Evolutionary conservation across 92 coral and sea anemone species (phyloP).

Genomic region (Phenganax marumi): DNA sequence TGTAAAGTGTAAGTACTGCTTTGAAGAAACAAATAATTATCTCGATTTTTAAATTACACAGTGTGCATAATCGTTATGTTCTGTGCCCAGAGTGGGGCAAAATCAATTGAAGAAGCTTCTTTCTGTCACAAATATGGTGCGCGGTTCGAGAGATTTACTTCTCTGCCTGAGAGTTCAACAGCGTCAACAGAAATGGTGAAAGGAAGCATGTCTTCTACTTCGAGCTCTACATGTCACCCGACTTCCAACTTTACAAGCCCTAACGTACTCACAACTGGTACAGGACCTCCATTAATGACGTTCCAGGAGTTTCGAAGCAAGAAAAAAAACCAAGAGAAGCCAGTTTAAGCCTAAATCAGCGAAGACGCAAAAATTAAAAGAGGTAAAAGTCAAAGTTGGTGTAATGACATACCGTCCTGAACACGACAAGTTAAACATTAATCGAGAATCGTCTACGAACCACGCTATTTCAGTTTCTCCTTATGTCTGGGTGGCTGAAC

Average conservation of each 20-base stretch:
- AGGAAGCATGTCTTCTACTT: not conserved
- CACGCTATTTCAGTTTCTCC: conserved; percentile 14
- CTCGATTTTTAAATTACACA: not conserved
- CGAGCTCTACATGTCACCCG: not conserved
- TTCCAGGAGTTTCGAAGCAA: not conserved
- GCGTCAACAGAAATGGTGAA: not conserved
- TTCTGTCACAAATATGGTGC: conserved; percentile 24
- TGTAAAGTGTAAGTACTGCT: not conserved
- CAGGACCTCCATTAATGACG: conserved; percentile 19
- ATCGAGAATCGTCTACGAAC: conserved; percentile 30
- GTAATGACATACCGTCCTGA: conserved; percentile 18
- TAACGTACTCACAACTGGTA: not conserved
- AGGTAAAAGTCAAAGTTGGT: conserved; percentile 5
- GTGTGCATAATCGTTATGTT: conserved; percentile 16
- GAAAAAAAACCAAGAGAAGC: conserved; percentile 9
- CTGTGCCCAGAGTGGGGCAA: conserved; percentile 19
- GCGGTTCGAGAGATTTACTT: conserved; percentile 16
- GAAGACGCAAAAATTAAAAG: conserved; percentile 3
- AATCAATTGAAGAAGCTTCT: conserved; percentile 21
- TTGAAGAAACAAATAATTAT: not conserved
- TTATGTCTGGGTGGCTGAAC: conserved; percentile 17
- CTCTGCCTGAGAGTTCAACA: not conserved
- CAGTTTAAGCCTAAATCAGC: conserved; percentile 6
- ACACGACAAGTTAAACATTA: conserved; percentile 33
- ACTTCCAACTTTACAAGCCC: not conserved